These are phyloP conservation scores for Drosophila nasuta DNA, from an alignment of 1,140 invertebrate genomes.

Conservation along the genomic window DNA sequence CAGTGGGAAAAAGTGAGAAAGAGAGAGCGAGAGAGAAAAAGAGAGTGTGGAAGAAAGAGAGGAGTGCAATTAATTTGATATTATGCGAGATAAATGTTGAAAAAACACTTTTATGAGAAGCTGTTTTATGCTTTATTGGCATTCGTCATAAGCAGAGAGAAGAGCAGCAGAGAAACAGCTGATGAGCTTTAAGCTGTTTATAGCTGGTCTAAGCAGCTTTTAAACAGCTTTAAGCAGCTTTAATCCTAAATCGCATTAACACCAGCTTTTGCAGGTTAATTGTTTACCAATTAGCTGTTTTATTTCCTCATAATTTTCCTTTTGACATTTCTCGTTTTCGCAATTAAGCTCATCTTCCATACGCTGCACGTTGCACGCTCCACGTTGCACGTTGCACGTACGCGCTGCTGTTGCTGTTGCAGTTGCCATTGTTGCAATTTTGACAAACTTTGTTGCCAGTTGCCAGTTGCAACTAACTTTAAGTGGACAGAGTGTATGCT, in stretches of 20 bases:
- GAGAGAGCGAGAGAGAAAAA: neutral
- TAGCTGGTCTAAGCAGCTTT: constrained; percentile 1
- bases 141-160: too few relatives aligned
- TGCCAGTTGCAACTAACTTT: constrained; percentile 35
- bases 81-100: constrained; percentile 14
- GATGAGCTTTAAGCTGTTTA: neutral
- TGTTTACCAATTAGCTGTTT: constrained; percentile 11
- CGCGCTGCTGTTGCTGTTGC: neutral
- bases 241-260: neutral
- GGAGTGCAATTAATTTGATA: constrained; percentile 20
- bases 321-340: constrained; percentile 2
- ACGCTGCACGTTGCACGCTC: neutral
- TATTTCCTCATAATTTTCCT: constrained; percentile 8
- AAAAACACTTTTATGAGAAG: constrained; percentile 2
- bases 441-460: constrained; percentile 58
- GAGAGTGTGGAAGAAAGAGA: neutral
- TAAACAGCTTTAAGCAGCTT: neutral
- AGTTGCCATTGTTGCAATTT: constrained; percentile 21
- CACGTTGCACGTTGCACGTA: constrained; percentile 1
- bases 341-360: constrained; percentile 18
- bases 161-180: neutral
- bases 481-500: constrained; percentile 63
- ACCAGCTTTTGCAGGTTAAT: neutral
- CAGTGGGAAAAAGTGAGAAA: neutral
- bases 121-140: too few relatives aligned